Base-by-base conservation (phyloP, 2,888 invertebrate species). In the Geotrupes spiniger region DNA sequence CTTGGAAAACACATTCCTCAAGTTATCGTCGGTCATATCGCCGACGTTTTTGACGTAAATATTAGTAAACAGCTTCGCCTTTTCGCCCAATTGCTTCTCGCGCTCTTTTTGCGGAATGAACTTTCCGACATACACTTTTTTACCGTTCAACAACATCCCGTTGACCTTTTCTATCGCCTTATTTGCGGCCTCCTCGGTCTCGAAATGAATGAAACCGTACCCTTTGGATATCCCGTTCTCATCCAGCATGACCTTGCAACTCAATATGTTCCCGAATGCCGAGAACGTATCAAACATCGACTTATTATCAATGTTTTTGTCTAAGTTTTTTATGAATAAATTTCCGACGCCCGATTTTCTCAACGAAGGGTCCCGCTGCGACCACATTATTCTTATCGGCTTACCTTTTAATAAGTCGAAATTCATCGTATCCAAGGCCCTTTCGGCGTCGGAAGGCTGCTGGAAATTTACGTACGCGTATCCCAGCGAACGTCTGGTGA, bases 391-490 rank as follows among this genome's bases (percentile, higher is more conserved):
- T 71, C 99, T 87, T 71, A 99, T 98, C 53, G 98, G 98, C 69
- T 93, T 87, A 61, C 94, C 94, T 75, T 94, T 95, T 63, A 99
- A 82, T 67, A 91, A 83, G 77, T 99, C 99, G 76, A 98, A 99
- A 76, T 99, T 99, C 98, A 99, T 99, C 36, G 97, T 95, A 76
- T 99, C 99, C 66, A 99, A 78, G 51, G 99, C 99, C 71, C 97
- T 84, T 79, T 99, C 99, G 72, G 99, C 98, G 80, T 99, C 99
- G 62, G 92, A 88, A 61, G 96, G 94, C 74, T 98, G 95, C 76
- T 97, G 97, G 77, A 98, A 99, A 78, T 99, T 99, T 63, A 99
- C 98, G 76, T 99, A 99, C 63, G 98, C 99, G 79, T 99, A 99
- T 60, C 99, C 99, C 61, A 99, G 82, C 51, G 98, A 98, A 70